phyloP scores from a whole-genome alignment of 1,140 invertebrate genomes.

The Chrysomallon squamiferum region DNA sequence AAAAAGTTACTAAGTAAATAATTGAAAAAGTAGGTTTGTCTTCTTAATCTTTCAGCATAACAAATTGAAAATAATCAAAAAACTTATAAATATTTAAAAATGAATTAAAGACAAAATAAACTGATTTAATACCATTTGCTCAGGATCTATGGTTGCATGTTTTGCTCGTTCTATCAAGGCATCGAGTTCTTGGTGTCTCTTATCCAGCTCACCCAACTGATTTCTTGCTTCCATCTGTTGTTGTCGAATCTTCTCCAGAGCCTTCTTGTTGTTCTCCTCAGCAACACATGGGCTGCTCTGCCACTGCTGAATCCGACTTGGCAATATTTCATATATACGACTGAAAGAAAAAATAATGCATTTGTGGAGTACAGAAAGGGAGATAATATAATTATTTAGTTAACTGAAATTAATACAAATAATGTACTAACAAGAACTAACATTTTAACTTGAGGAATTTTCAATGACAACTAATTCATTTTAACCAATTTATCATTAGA shows the following conservation, averaged over 20 bases:
- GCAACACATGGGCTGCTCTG: conserved; percentile 85
- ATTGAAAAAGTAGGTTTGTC: too few species aligned
- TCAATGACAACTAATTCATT: too few species aligned
- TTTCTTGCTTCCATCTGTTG: conserved; percentile 79
- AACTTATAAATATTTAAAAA: too few species aligned
- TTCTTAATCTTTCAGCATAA: too few species aligned
- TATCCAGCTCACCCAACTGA: conserved; percentile 65
- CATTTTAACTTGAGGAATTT: too few species aligned
- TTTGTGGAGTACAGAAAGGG: not conserved
- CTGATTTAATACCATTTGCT: conserved; percentile 55
- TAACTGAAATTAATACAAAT: too few species aligned
- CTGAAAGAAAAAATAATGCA: conserved; percentile 37
- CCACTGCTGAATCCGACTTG: conserved; percentile 94
- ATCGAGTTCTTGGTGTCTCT: conserved; percentile 74
- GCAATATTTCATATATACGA: conserved; percentile 74
- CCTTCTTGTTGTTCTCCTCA: conserved; percentile 84
- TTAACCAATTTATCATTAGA: too few species aligned
- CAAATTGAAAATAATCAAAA: too few species aligned
- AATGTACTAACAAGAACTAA: too few species aligned
- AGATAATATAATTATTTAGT: not conserved
- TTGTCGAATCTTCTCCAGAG: conserved; percentile 81
- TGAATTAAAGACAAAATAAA: too few species aligned
- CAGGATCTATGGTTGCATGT: conserved; percentile 70
- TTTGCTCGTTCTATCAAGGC: conserved; percentile 80
- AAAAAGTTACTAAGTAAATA: too few species aligned